Evolutionary conservation across 1,140 invertebrate genomes (phyloP).

Genomic region (Aphis gossypii): DNA sequence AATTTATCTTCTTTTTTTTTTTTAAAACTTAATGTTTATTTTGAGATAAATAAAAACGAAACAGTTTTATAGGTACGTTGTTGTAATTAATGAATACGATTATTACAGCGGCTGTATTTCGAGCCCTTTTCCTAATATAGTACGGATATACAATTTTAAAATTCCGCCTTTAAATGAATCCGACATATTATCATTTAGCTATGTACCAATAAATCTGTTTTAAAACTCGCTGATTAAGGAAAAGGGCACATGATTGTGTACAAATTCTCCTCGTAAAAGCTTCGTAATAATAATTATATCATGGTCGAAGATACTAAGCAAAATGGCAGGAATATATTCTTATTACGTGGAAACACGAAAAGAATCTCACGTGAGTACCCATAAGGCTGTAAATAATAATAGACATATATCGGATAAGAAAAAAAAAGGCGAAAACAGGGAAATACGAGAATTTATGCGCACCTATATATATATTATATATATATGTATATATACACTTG

Average conservation of each 20-base stretch:
- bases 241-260: background rate
- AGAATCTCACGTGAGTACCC: too few species aligned
- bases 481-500: too few species aligned
- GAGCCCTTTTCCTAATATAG: background rate
- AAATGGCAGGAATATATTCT: background rate
- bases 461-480: too few species aligned
- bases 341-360: background rate
- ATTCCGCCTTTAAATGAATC: background rate
- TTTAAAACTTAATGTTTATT: background rate
- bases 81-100: background rate
- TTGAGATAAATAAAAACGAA: background rate
- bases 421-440: too few species aligned
- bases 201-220: background rate
- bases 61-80: background rate
- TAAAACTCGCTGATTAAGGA: background rate
- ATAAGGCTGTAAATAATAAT: too few species aligned
- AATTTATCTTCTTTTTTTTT: background rate
- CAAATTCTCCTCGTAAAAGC: background rate
- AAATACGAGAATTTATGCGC: too few species aligned
- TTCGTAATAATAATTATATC: background rate
- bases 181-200: background rate
- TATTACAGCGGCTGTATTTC: background rate
- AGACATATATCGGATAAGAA: too few species aligned
- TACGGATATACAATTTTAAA: background rate
- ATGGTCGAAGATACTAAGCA: background rate